These are phyloP conservation scores for Nothoprocta perdicaria DNA, from an alignment of 2,113 vertebrate species.

Conservation along the genomic window DNA sequence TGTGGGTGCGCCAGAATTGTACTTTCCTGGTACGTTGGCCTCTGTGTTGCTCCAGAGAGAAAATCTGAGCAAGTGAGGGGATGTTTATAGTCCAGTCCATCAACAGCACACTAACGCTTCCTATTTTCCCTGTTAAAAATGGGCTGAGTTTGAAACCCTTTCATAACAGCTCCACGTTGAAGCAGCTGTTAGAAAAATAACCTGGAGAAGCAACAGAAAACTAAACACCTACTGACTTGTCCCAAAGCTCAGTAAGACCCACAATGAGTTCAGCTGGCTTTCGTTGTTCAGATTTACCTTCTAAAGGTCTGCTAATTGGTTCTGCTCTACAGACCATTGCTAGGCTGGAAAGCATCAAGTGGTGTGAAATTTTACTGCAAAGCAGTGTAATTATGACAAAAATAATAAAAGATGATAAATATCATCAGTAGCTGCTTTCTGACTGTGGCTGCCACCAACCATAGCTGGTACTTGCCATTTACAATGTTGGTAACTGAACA, in stretches of 20 bases:
- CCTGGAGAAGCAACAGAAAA: neutral
- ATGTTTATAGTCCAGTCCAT: neutral
- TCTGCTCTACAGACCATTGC: fast-evolving
- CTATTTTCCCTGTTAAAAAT: neutral
- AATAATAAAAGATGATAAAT: neutral
- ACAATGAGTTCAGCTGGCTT: neutral
- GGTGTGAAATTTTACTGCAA: fast-evolving
- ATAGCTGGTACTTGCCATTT: neutral
- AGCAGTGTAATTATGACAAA: neutral
- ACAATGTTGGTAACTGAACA: neutral
- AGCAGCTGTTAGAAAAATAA: neutral
- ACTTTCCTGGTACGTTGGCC: fast-evolving
- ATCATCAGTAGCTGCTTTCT: neutral
- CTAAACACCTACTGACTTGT: neutral
- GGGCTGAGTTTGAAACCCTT: neutral
- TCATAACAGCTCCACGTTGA: neutral
- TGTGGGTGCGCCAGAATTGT: fast-evolving
- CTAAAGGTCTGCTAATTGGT: neutral
- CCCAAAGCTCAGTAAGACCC: neutral
- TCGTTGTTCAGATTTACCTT: neutral
- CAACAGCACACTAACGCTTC: neutral
- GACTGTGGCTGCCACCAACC: neutral
- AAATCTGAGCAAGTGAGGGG: neutral
- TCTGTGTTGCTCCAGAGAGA: neutral
- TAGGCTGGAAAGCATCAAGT: neutral